Conservation (phyloP, 2,113 vertebrate species). For the Acinonyx jubatus region DNA sequence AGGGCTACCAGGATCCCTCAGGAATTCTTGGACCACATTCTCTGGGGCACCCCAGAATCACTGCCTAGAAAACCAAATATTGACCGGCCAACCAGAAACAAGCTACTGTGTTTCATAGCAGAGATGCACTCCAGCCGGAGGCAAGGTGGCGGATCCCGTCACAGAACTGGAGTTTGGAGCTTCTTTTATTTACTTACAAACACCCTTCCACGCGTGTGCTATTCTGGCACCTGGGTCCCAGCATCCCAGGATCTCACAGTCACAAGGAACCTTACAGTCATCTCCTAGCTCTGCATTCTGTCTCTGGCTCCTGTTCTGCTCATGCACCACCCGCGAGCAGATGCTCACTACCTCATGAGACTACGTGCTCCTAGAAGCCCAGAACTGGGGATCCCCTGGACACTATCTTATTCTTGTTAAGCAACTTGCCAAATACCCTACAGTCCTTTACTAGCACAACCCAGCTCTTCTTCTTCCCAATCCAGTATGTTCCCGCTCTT, state of each 20-base stretch:
- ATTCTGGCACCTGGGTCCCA: background rate
- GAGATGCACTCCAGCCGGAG: background rate
- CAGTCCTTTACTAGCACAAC: background rate
- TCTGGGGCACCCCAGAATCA: background rate
- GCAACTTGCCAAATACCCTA: background rate
- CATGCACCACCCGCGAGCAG: no score
- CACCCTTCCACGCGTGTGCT: background rate
- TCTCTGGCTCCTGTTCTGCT: background rate
- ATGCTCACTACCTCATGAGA: background rate
- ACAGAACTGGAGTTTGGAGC: background rate
- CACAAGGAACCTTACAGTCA: no score
- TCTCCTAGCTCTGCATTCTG: background rate
- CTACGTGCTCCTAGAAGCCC: no score
- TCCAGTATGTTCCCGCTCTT: background rate
- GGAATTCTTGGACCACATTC: background rate
- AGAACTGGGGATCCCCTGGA: background rate
- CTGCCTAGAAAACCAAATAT: background rate
- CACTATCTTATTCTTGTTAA: background rate
- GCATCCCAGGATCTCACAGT: background rate
- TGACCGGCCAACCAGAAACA: no score
- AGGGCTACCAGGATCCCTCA: background rate
- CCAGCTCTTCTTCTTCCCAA: background rate
- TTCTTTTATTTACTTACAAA: background rate
- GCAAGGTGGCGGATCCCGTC: no score
- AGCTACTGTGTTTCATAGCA: background rate